A percentile compares a stretch with the other conserved stretches of the same genome.
These are phyloP conservation scores for Aselliscus stoliczkanus DNA, from an alignment of 2,797 vertebrate genomes.

Conservation along the genomic window DNA sequence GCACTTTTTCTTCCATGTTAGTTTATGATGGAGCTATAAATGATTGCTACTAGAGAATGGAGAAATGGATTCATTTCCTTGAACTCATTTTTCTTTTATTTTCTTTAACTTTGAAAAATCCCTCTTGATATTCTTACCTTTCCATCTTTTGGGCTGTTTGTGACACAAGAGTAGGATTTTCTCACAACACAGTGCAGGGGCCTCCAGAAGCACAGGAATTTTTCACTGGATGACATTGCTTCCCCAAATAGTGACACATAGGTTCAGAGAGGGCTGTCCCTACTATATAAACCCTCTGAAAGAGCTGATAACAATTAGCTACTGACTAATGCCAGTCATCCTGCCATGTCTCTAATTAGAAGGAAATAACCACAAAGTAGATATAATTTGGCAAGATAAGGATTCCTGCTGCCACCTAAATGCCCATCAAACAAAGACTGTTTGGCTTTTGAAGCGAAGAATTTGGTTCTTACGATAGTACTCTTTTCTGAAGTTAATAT, in stretches of 20 bases:
- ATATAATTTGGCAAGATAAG: background rate
- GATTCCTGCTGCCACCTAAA: background rate
- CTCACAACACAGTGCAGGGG: background rate
- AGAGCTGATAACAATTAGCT: background rate
- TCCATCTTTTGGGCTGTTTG: background rate
- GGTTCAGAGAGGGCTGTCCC: background rate
- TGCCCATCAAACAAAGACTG: background rate
- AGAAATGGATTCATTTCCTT: background rate
- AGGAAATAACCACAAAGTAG: background rate
- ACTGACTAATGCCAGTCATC: rapidly evolving
- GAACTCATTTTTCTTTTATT: background rate
- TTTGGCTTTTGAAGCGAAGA: background rate
- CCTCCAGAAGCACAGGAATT: background rate
- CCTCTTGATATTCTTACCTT: background rate
- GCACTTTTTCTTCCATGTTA: background rate
- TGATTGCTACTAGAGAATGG: background rate
- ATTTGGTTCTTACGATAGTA: background rate
- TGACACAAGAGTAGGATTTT: background rate
- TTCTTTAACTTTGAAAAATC: background rate
- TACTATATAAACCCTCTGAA: background rate
- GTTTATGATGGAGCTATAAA: background rate
- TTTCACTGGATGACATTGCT: background rate
- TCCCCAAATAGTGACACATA: background rate
- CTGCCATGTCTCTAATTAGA: background rate
- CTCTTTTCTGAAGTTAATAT: background rate